Conservation (phyloP, 2,113 vertebrate species). For the Strix aluco region DNA sequence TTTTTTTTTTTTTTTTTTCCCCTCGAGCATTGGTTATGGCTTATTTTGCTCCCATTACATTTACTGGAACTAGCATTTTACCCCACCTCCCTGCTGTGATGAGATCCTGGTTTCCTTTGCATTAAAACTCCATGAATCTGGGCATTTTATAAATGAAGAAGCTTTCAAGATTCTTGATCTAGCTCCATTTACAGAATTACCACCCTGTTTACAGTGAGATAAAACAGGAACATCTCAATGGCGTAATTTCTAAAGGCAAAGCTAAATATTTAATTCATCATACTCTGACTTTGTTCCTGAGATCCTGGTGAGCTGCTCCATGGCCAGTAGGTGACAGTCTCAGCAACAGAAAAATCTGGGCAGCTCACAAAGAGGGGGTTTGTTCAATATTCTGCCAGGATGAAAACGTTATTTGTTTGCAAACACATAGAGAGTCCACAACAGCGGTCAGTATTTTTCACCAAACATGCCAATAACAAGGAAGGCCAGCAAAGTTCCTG, state of each 20-base stretch:
- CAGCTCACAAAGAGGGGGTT: background rate
- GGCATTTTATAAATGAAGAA: background rate
- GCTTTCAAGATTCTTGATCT: background rate
- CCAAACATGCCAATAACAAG: background rate
- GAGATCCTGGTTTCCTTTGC: background rate
- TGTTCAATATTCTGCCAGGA: background rate
- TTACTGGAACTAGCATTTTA: background rate
- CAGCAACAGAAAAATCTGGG: background rate
- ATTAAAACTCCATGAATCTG: background rate
- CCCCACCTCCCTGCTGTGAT: too few species aligned
- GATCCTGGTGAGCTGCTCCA: background rate
- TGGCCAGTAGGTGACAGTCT: slow-evolving; percentile 58
- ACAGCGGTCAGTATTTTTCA: background rate
- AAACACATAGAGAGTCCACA: background rate
- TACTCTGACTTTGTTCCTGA: background rate
- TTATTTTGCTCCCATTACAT: background rate
- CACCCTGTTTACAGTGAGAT: background rate
- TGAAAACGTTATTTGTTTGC: background rate
- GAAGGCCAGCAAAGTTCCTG: background rate
- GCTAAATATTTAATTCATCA: background rate
- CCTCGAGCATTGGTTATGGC: background rate
- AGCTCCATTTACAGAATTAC: background rate
- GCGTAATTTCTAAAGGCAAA: background rate
- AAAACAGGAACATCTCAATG: background rate
- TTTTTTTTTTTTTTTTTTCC: fast-evolving